Evolutionary conservation across 2,797 vertebrate species (phyloP), one percentile per base, ranked within the genome.

Genomic region (Cryptoprocta ferox): DNA sequence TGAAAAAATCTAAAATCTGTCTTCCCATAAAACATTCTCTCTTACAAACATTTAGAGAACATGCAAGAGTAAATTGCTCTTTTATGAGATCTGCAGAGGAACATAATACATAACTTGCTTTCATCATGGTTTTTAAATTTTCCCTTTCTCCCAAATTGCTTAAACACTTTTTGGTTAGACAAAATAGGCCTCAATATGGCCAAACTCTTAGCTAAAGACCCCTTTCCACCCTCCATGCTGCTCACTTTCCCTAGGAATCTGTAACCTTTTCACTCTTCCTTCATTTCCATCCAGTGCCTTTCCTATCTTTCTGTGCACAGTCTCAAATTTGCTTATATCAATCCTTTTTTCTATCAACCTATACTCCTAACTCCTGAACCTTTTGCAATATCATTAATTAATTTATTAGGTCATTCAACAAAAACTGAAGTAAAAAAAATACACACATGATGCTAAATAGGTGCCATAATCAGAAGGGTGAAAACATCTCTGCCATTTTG

Each of bases 51-150:
- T 98, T 97, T 97, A 96, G 94, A 95, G 96, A 89, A 35, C 32
- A 81, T 65, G 24, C 84, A 97, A 92, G 59, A 94, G 28, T 48
- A 89, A 95, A 97, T 50, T 68, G 81, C 26, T 39, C 30, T 90
- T 98, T 97, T 97, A 97, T 83, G 94, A 97, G 89, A 91, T 97
- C 95, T 97, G 39, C 80, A 28, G 89, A 97, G 96, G 89, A 97
- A 95, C 87, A 96, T 90, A 98, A 96, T 50, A 75, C n/a, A 85
- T 89, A 95, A 82, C 42, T 96, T 95, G 76, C 53, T 87, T 97
- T 96, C 95, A 80, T 92, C 95, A 61, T 81, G 56, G 86, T 90
- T 91, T 96, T 92, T 76, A 59, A 88, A 93, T 96, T 97, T 97
- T 83, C 28, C 66, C 30, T 95, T 94, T 82, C 66, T 95, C 66